phyloP scores from a whole-genome alignment of 2,888 invertebrate genomes.

The Drosophila aldrichi region DNA sequence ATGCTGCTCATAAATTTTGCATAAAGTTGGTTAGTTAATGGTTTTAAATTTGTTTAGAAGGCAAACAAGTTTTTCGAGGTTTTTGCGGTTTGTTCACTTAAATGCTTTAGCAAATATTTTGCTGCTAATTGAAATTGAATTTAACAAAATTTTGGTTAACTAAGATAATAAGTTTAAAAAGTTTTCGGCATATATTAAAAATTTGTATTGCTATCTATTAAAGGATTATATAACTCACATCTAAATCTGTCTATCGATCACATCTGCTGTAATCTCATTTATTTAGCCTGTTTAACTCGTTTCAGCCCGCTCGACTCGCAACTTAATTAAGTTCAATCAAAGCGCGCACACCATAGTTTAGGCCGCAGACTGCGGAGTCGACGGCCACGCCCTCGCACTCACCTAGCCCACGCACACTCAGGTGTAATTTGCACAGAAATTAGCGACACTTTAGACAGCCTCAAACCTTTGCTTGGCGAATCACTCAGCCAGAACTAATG shows the following conservation, averaged over 20 bases:
- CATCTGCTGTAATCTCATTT: not conserved
- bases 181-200: too few relatives aligned
- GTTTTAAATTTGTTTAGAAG: slow-evolving; percentile 67
- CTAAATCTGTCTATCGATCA: not conserved
- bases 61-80: slow-evolving; percentile 35
- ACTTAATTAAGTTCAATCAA: slow-evolving; percentile 65
- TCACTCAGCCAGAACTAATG: slow-evolving; percentile 69
- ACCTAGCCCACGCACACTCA: slow-evolving; percentile 33
- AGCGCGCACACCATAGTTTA: slow-evolving; percentile 12
- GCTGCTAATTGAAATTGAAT: slow-evolving; percentile 44
- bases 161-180: slow-evolving; percentile 5
- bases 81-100: slow-evolving; percentile 42
- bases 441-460: slow-evolving; percentile 62
- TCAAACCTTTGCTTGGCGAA: slow-evolving; percentile 26
- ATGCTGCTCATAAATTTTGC: slow-evolving; percentile 61
- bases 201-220: too few relatives aligned
- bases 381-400: slow-evolving; percentile 4
- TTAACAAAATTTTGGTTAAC: not conserved
- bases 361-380: slow-evolving; percentile 29
- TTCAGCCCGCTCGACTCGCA: slow-evolving; percentile 21
- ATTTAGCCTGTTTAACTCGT: slow-evolving; percentile 4
- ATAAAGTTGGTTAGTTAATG: slow-evolving; percentile 70
- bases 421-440: slow-evolving; percentile 61
- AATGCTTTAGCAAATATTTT: slow-evolving; percentile 38
- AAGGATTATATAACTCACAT: not conserved